Evolutionary conservation across 1,140 invertebrate species (phyloP), one percentile per base, ranked within the genome.

Genomic region (Habropoda laboriosa): DNA sequence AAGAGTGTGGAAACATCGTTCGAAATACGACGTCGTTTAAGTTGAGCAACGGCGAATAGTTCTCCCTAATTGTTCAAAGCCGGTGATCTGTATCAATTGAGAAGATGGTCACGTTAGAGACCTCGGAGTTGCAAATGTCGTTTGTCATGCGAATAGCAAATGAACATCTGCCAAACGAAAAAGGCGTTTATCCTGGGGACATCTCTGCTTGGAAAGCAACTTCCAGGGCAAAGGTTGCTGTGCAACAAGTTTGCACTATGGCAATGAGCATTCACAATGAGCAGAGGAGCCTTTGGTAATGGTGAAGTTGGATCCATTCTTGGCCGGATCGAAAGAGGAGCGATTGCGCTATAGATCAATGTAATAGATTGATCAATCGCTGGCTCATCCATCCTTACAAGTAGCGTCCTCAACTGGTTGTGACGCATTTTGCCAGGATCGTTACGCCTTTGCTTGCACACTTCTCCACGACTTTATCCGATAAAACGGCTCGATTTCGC

Each of bases 361-460:
- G 64, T 47, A 32, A 45, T 42, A 42, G 35, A 78, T 72, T 72
- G 76, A 72, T 72, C 66, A 79, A 72, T 35, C 67, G 67, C 8
- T 79, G 45, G 57, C 55, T 71, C 76, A 72, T 71, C 57, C 76
- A 5, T 24, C 76, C 76, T 61, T 79, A 79, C 35, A 79, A 18
- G 68, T 63, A 55, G 35, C 21, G 76, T 42, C 35, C 57, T 79
- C 16, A 51, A 40, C 55, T 6, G 12, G 13, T 61, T 24, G 55
- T 61, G 42, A 71, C 67, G 64, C 53, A 78, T 53, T 45, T 30
- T 13, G 38, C 21, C 6, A 49, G 57, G 42, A 47, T 71, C 16
- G 12, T 40, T 49, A n/a, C n/a, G 21, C 0, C 45, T 16, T 24
- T n/a, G 21, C 21, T n/a, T 60, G 42, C 32, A 40, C 12, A 6